Percentiles rank a stretch among this genome's conserved stretches.
Evolutionary conservation across 92 coral and sea anemone species (phyloP).

Genomic region (Zoanthus solanderi): DNA sequence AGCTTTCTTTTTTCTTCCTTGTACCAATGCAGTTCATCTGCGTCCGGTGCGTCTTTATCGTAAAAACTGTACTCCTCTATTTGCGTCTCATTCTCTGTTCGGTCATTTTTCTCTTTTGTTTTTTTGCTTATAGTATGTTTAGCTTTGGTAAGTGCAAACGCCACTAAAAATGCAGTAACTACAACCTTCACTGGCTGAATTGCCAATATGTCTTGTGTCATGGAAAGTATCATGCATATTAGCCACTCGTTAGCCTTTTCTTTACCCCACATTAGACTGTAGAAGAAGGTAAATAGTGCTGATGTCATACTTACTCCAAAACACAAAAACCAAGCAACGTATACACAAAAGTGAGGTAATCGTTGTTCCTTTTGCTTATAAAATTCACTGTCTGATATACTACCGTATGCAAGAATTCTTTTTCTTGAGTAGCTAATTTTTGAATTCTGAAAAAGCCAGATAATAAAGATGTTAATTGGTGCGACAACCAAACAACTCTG

Average conservation of each 20-base stretch:
- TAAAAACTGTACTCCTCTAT: not conserved
- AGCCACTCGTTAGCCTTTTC: constrained; percentile 74
- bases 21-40: constrained; percentile 23
- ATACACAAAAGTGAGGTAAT: constrained; percentile 74
- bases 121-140: not conserved
- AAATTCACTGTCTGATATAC: not conserved
- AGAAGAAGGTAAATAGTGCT: constrained; percentile 72
- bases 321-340: constrained; percentile 75
- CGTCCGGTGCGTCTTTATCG: constrained; percentile 31
- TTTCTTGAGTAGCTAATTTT: constrained; percentile 12
- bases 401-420: not conserved
- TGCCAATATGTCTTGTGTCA: constrained; percentile 63
- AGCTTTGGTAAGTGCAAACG: constrained; percentile 41
- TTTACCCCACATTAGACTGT: constrained; percentile 76
- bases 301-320: constrained; percentile 49
- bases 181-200: constrained; percentile 71
- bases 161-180: constrained; percentile 53
- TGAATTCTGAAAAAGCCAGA: constrained; percentile 63
- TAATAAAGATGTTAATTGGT: constrained; percentile 65
- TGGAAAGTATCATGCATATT: constrained; percentile 64
- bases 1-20: constrained; percentile 42
- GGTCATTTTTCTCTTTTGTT: not conserved
- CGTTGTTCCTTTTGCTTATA: constrained; percentile 1
- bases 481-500: constrained; percentile 73
- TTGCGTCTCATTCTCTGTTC: not conserved